Conservation (phyloP, 2,113 vertebrate species). For the Pteropus alecto region DNA sequence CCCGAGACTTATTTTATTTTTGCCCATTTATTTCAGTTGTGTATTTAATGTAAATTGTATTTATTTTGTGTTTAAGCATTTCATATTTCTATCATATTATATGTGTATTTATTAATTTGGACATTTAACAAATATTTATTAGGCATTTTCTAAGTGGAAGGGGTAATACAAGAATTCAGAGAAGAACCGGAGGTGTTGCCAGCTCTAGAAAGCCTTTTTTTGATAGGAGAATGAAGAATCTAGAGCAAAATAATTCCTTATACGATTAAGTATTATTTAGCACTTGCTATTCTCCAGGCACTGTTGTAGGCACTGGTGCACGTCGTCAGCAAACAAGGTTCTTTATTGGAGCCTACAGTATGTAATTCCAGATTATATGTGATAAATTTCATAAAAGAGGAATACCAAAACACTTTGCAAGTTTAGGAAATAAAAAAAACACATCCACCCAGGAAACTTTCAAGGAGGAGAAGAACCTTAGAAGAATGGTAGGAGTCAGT, state of each 20-base stretch:
- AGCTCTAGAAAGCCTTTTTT: background rate
- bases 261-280: background rate
- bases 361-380: background rate
- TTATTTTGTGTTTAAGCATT: background rate
- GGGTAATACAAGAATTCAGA: background rate
- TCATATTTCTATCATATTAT: background rate
- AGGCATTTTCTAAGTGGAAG: background rate
- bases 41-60: background rate
- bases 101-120: background rate
- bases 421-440: background rate
- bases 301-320: background rate
- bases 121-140: background rate
- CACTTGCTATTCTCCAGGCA: background rate
- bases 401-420: background rate
- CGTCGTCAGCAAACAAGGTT: background rate
- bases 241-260: background rate
- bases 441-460: background rate
- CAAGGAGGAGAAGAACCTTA: background rate
- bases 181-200: background rate
- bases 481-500: background rate
- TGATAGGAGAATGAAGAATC: background rate
- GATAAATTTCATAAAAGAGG: background rate
- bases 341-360: background rate
- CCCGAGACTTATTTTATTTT: background rate
- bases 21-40: background rate